Percentiles rank a stretch among this genome's conserved stretches.
phyloP scores from a whole-genome alignment of 2,888 invertebrate genomes.

The Scaptomyza caliginosa region DNA sequence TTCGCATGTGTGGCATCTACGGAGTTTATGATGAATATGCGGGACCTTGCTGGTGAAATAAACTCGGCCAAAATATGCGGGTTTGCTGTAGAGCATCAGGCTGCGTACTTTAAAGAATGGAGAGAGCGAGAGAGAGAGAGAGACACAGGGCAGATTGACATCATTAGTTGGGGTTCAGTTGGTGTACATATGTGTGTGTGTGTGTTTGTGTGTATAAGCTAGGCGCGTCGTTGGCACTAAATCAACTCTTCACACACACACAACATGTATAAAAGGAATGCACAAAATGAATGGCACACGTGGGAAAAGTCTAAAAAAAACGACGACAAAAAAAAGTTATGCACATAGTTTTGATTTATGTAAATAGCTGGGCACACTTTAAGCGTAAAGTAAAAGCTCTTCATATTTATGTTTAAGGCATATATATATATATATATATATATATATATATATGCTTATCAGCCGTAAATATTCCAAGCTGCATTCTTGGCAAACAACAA shows the following conservation, averaged over 20 bases:
- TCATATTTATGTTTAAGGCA: neutral
- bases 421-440: neutral
- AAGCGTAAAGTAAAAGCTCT: constrained; percentile 3
- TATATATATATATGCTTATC: constrained; percentile 12
- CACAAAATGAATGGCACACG: constrained; percentile 68
- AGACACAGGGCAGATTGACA: constrained; percentile 61
- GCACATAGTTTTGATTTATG: constrained; percentile 67
- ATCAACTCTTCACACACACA: constrained; percentile 43
- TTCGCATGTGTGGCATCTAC: constrained; percentile 20
- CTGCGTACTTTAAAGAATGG: constrained; percentile 58
- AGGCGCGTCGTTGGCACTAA: constrained; percentile 37
- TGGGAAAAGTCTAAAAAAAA: constrained; percentile 48
- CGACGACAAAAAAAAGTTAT: constrained; percentile 9
- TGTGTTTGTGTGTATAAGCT: neutral
- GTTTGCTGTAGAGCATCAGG: constrained; percentile 10
- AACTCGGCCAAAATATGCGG: constrained; percentile 41
- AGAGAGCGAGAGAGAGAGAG: neutral
- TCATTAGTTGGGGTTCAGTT: constrained; percentile 61
- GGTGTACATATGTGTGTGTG: neutral
- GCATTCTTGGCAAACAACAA: constrained; percentile 1
- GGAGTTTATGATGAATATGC: constrained; percentile 73
- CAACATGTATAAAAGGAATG: constrained; percentile 31
- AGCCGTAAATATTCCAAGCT: neutral
- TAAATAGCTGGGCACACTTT: constrained; percentile 35
- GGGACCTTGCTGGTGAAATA: constrained; percentile 39